These are phyloP conservation scores for Sebastes iracundus DNA, from an alignment of 2,797 vertebrate genomes.

Conservation along the genomic window DNA sequence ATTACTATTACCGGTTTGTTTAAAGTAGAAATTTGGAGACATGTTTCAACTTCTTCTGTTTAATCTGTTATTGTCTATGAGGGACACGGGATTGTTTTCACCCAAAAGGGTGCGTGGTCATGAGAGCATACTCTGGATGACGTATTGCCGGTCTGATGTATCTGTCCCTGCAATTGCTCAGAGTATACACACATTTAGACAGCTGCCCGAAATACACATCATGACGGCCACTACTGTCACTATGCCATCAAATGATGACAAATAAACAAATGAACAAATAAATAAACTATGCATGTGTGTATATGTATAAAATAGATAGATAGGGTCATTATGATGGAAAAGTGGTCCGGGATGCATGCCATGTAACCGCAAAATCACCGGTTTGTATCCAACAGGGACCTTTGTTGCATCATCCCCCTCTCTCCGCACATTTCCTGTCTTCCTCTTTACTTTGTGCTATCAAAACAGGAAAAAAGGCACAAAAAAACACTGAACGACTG, in stretches of 20 bases:
- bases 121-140: too few species aligned
- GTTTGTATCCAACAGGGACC: conserved; percentile 4
- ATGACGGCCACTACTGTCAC: not conserved
- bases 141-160: not conserved
- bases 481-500: not conserved
- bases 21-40: too few species aligned
- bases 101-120: too few species aligned
- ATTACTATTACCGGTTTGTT: too few species aligned
- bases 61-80: too few species aligned
- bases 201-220: not conserved
- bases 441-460: not conserved
- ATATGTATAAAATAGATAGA: not conserved
- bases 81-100: too few species aligned
- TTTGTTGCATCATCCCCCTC: not conserved
- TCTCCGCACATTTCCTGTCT: not conserved
- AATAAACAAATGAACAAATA: not conserved
- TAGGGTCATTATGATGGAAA: not conserved
- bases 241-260: not conserved
- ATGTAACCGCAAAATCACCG: not conserved
- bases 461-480: not conserved
- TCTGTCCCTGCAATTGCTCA: not conserved
- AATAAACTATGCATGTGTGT: not conserved
- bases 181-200: not conserved
- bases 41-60: too few species aligned
- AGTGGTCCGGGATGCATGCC: not conserved